Evolutionary conservation across 1,140 invertebrate species (phyloP).

Genomic region (Drosophila tristis): DNA sequence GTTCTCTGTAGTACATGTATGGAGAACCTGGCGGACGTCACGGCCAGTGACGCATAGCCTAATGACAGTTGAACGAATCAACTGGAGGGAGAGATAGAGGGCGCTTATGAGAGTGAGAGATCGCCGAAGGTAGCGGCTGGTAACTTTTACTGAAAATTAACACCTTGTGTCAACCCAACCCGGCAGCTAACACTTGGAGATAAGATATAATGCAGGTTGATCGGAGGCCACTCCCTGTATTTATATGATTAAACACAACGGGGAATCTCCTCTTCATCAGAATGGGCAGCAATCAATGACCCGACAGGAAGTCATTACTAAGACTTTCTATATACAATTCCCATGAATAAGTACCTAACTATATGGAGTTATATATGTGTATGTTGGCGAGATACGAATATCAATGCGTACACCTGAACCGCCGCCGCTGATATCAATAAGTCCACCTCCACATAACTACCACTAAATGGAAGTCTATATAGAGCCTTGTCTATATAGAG

Average conservation of each 20-base stretch:
- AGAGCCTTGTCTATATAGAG: slow-evolving; percentile 55
- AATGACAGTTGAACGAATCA: slow-evolving; percentile 38
- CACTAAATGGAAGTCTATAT: not conserved
- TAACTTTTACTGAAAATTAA: slow-evolving; percentile 42
- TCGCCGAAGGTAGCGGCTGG: slow-evolving; percentile 13
- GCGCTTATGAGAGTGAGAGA: slow-evolving; percentile 13
- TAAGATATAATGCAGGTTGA: slow-evolving; percentile 43
- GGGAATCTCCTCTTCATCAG: slow-evolving; percentile 10
- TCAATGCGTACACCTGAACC: slow-evolving; percentile 4
- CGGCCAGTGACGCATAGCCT: slow-evolving; percentile 40
- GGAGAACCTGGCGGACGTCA: slow-evolving; percentile 28
- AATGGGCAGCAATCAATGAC: slow-evolving; percentile 14
- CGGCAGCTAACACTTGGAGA: slow-evolving; percentile 36
- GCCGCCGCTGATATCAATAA: slow-evolving; percentile 13
- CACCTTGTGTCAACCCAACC: slow-evolving; percentile 37
- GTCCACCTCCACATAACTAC: slow-evolving; percentile 34
- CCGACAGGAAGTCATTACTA: slow-evolving; percentile 23
- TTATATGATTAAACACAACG: not conserved
- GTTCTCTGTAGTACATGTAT: not conserved
- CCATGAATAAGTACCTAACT: slow-evolving; percentile 8
- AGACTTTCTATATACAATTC: not conserved
- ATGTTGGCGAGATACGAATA: not conserved
- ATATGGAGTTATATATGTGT: slow-evolving; percentile 6
- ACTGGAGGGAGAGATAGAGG: slow-evolving; percentile 8
- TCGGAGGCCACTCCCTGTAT: not conserved